A percentile compares a stretch with the other conserved stretches of the same genome.
phyloP scores from a whole-genome alignment of 2,113 vertebrate genomes.

The Narcine bancroftii region DNA sequence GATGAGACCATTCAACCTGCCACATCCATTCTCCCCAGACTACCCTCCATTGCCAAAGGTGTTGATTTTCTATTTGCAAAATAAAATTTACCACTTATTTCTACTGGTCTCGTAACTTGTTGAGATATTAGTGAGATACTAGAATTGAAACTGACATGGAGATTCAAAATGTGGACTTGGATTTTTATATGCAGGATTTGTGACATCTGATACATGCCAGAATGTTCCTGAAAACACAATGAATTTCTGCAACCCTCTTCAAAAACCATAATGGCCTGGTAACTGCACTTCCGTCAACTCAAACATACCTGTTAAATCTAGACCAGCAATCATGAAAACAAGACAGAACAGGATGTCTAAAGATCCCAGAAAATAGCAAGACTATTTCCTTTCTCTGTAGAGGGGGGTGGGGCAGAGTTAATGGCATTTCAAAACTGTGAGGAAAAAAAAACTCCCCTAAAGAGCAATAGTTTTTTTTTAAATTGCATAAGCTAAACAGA shows the following conservation, averaged over 20 bases:
- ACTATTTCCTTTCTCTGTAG: constrained; percentile 9
- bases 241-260: background rate
- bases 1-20: no score
- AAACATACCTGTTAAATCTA: background rate
- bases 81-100: no score
- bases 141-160: background rate
- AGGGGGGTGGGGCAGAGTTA: background rate
- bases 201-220: background rate
- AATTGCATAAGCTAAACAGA: background rate
- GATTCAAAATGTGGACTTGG: background rate
- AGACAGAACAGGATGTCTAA: background rate
- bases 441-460: background rate
- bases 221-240: background rate
- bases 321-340: background rate
- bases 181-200: background rate
- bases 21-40: no score
- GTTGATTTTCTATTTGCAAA: no score
- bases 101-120: no score
- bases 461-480: background rate
- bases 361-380: background rate
- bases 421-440: background rate
- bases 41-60: no score
- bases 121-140: background rate
- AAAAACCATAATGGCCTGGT: no score
- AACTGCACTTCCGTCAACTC: background rate